Percentiles rank a stretch among this genome's conserved stretches.
Conservation (phyloP, 1,140 invertebrate species). For the Drosophila littoralis region DNA sequence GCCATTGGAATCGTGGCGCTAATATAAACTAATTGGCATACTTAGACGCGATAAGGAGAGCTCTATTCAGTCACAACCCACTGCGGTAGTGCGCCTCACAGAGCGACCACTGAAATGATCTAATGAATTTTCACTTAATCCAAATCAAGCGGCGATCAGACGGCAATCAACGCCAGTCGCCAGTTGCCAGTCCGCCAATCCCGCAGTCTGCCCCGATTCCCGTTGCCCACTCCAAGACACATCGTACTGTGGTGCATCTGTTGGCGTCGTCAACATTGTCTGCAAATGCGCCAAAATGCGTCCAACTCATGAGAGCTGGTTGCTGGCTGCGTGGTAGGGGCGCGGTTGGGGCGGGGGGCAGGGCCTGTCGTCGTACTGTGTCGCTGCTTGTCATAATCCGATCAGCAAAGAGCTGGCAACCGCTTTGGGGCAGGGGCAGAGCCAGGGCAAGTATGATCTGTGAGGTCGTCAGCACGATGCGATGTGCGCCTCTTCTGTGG, state of each 20-base stretch:
- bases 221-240: conserved; percentile 22
- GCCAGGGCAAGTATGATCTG: conserved; percentile 44
- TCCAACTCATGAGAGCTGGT: background rate
- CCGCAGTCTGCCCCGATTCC: background rate
- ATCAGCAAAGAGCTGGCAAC: conserved; percentile 51
- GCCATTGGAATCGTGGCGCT: conserved; percentile 30
- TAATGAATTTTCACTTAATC: conserved; percentile 82
- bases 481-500: background rate
- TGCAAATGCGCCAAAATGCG: conserved; percentile 35
- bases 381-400: conserved; percentile 80
- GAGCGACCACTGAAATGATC: conserved; percentile 62
- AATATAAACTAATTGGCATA: conserved; percentile 73
- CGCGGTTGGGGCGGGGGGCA: background rate
- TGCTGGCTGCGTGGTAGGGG: background rate
- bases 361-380: conserved; percentile 40
- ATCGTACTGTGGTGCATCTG: conserved; percentile 55
- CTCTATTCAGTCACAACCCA: background rate
- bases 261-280: conserved; percentile 68
- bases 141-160: conserved; percentile 74
- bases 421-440: background rate
- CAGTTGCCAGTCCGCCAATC: background rate
- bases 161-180: conserved; percentile 45
- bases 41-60: conserved; percentile 44
- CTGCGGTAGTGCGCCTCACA: conserved; percentile 69
- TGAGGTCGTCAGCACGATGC: conserved; percentile 62